phyloP scores from a whole-genome alignment of 2,113 vertebrate species.

The Chinchilla lanigera region DNA sequence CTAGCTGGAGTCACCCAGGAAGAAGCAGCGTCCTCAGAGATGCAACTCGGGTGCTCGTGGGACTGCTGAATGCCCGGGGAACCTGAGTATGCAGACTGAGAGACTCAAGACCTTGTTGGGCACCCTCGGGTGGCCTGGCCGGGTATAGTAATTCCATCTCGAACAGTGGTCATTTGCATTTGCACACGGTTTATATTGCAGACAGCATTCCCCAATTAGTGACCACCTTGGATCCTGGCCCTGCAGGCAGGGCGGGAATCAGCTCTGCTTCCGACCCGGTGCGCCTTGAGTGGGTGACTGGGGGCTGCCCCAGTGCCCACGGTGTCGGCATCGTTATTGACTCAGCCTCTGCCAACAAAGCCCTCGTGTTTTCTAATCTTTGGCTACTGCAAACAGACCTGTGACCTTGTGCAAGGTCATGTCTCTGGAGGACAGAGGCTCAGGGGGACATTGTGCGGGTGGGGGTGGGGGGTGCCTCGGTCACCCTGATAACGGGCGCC shows the following conservation, averaged over 20 bases:
- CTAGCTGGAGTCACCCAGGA: not conserved
- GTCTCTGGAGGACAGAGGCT: not conserved
- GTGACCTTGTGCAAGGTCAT: not conserved
- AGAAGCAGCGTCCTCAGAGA: not conserved
- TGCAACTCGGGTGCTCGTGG: not conserved
- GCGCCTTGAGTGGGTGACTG: not conserved
- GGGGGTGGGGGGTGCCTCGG: not conserved
- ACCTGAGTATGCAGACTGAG: not conserved
- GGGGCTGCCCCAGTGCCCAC: not conserved
- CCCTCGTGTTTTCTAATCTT: not conserved
- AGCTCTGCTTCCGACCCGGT: not conserved
- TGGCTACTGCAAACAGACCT: not conserved
- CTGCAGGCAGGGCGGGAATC: not conserved
- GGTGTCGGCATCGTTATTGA: not conserved
- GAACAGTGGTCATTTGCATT: no score
- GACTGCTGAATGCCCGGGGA: not conserved
- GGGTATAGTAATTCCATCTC: no score
- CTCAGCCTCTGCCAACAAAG: not conserved
- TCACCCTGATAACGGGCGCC: not conserved
- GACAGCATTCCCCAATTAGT: no score
- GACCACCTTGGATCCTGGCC: not conserved
- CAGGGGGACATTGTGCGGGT: rapidly evolving
- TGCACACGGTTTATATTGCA: not conserved
- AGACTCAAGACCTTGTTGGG: not conserved
- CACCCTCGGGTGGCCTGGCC: not conserved